A percentile compares a stretch with the other conserved stretches of the same genome.
phyloP scores from a whole-genome alignment of 2,888 invertebrate genomes.

The Amphipoea oculea region DNA sequence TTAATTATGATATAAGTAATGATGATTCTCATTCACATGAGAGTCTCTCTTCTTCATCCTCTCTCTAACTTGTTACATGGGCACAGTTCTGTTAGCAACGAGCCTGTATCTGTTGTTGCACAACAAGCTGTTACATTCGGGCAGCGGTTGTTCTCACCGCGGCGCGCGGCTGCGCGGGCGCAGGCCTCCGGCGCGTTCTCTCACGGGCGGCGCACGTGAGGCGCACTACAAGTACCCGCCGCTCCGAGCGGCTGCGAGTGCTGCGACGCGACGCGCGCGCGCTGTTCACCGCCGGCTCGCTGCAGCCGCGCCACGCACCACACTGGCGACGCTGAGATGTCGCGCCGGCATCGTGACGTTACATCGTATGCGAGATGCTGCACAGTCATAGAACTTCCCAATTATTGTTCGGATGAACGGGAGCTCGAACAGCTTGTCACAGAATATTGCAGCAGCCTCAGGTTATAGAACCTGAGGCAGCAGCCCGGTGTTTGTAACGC shows the following conservation, averaged over 20 bases:
- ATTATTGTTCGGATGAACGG: background rate
- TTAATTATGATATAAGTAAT: background rate
- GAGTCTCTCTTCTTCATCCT: no score
- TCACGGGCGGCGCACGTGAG: constrained; percentile 10
- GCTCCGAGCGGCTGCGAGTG: background rate
- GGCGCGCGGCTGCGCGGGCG: background rate
- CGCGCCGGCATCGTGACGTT: background rate
- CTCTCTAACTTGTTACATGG: background rate
- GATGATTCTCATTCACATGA: background rate
- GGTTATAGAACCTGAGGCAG: no score
- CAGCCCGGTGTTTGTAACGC: background rate
- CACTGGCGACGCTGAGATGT: background rate
- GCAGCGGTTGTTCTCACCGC: background rate
- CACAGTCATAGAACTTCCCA: background rate
- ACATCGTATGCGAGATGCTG: background rate
- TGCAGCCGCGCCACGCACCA: background rate
- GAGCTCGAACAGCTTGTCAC: background rate
- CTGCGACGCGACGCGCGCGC: constrained; percentile 3
- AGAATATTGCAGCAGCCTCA: background rate
- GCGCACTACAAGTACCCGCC: constrained; percentile 21
- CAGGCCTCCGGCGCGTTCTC: background rate
- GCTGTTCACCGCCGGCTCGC: constrained; percentile 55
- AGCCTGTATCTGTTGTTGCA: background rate
- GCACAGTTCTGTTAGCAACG: background rate
- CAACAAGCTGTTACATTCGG: background rate